Evolutionary conservation across 2,888 invertebrate species (phyloP), one percentile per base, ranked within the genome.

Genomic region (Lomographa bimaculata): DNA sequence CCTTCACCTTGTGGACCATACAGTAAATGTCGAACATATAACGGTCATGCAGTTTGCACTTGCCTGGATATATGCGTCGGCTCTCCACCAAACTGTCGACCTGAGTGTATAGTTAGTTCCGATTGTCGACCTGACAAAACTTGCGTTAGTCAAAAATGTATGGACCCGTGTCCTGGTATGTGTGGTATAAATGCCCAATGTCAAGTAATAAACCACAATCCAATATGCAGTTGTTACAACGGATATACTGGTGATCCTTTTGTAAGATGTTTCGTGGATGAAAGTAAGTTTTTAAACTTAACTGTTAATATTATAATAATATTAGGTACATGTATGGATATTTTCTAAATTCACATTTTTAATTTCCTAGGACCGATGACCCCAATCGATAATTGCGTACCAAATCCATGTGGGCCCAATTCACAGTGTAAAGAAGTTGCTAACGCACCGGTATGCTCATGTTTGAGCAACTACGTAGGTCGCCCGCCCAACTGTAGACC

Each of bases 1-100:
- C 94, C 95, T 45, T 93, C 94, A 54, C 95, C 95, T 46, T 95
- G 95, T 76, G 95, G 95, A 47, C 92, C 94, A 5, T 94, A 94
- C 71, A 94, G 95, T 79, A 90, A 92, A 59, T 95, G 95, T 79
- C 91, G 93, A 36, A 91, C 91, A 29, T 90, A 92, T 60, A 92
- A 93, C 59, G 92, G 92, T 29, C 92, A 94, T 73, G 94, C 95
- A 24, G 93, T 94, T 45, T 95, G 95, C 74, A 94, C 94, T 44
- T 95, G 95, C 64, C 91, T 92, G 57, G 90, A 92, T 41, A 91
- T 92, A 50, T 95, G 93, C 74, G 84, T 93, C 52, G 95, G 95
- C 40, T 91, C 94, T 35, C 95, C 96, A 20, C 95, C 95, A 10
- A 90, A 91, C 50, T 95, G 95, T 77, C 90, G 93, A 56, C 95